Percentiles rank a stretch among this genome's conserved stretches.
phyloP scores from a whole-genome alignment of 2,888 invertebrate species.

The Actias luna region DNA sequence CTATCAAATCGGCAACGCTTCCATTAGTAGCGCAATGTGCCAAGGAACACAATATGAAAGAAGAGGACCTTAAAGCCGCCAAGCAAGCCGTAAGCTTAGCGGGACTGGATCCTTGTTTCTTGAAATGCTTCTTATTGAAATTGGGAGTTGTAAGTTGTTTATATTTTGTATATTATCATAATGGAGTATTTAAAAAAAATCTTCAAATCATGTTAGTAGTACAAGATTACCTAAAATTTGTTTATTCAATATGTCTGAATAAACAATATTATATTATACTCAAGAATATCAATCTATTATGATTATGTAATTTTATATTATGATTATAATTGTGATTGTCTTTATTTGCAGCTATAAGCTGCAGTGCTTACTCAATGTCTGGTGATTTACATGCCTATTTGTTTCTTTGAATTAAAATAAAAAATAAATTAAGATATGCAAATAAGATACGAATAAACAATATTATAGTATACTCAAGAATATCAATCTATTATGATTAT shows the following conservation, averaged over 20 bases:
- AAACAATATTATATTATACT: too few species aligned
- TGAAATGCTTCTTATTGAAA: constrained; percentile 30
- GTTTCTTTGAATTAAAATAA: background rate
- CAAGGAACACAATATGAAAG: constrained; percentile 25
- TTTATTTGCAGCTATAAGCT: too few species aligned
- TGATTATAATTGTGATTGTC: too few species aligned
- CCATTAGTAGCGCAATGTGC: constrained; percentile 33
- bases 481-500: too few species aligned
- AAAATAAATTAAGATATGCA: background rate
- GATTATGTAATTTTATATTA: too few species aligned
- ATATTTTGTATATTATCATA: too few species aligned
- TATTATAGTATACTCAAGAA: too few species aligned
- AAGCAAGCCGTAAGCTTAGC: constrained; percentile 25
- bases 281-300: background rate
- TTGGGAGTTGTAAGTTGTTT: constrained; percentile 17
- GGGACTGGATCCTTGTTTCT: constrained; percentile 31
- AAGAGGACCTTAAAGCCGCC: constrained; percentile 27
- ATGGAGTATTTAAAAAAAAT: too few species aligned
- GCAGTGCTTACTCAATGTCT: background rate
- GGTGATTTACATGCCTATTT: background rate
- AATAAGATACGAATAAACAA: too few species aligned
- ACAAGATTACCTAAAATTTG: too few species aligned
- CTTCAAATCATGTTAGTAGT: too few species aligned
- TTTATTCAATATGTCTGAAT: too few species aligned
- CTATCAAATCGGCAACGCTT: constrained; percentile 19